phyloP scores from a whole-genome alignment of 1,140 invertebrate species.

The Meloidogyne chitwoodi region DNA sequence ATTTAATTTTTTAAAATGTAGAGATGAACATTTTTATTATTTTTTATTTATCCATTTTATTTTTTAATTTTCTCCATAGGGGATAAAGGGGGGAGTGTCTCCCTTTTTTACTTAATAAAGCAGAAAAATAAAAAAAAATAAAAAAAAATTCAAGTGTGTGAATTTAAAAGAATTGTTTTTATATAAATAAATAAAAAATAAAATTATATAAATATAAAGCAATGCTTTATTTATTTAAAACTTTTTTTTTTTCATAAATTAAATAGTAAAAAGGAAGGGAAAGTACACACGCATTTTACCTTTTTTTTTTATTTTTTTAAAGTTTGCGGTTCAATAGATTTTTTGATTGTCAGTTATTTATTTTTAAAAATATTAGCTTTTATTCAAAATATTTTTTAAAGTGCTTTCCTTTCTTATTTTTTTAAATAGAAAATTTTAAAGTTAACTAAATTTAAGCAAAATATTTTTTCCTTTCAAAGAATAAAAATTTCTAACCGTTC shows the following conservation, averaged over 20 bases:
- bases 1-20: too few species aligned
- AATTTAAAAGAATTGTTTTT: neutral
- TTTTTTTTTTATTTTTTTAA: neutral
- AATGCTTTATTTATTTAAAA: neutral
- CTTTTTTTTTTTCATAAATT: neutral
- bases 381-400: too few species aligned
- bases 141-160: neutral
- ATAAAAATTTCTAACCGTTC: too few species aligned
- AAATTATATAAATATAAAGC: neutral
- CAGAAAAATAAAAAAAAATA: neutral
- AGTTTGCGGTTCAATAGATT: neutral
- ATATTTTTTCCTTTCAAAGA: too few species aligned
- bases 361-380: neutral
- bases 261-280: neutral
- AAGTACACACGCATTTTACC: too few species aligned
- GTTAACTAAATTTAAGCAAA: too few species aligned
- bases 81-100: too few species aligned
- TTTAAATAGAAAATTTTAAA: too few species aligned
- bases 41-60: neutral
- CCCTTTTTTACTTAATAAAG: neutral
- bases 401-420: too few species aligned
- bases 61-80: neutral
- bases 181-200: too few species aligned
- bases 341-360: neutral
- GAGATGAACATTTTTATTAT: neutral